A percentile compares a stretch with the other conserved stretches of the same genome.
Evolutionary conservation across 1,140 invertebrate genomes (phyloP).

Genomic region (Drosophila santomea): DNA sequence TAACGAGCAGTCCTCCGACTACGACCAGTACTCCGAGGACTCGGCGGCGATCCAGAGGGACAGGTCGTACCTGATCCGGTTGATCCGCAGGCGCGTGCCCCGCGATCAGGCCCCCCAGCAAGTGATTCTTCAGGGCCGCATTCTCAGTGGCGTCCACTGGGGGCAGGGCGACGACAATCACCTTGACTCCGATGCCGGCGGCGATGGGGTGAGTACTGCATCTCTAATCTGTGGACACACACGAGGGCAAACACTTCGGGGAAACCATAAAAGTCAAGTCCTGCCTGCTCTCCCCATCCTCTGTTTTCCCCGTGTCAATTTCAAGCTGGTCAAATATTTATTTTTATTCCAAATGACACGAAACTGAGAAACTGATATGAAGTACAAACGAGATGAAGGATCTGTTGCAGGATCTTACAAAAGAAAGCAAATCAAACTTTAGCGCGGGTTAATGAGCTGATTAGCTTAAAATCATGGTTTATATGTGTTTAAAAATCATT

Average conservation of each 20-base stretch:
- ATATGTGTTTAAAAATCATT: too few species aligned
- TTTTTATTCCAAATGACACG: background rate
- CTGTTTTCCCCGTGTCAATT: background rate
- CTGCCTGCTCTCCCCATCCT: conserved; percentile 19
- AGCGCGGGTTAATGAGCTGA: background rate
- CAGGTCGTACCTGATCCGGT: too few species aligned
- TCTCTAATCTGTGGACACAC: conserved; percentile 22
- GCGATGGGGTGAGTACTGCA: conserved; percentile 56
- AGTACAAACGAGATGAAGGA: too few species aligned
- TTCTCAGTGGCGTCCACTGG: conserved; percentile 11
- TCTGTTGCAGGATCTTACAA: too few species aligned
- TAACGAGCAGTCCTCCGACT: conserved; percentile 5
- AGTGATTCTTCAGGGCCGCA: background rate
- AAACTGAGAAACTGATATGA: background rate
- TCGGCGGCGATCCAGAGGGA: background rate
- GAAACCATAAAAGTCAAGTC: conserved; percentile 51
- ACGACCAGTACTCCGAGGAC: background rate
- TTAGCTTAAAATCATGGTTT: too few species aligned
- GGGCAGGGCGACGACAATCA: conserved; percentile 36
- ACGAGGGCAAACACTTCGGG: conserved; percentile 23
- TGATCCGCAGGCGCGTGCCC: conserved; percentile 46
- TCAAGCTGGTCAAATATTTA: conserved; percentile 14
- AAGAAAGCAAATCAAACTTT: background rate
- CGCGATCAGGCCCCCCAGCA: conserved; percentile 7
- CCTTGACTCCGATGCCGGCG: conserved; percentile 30